Percentiles rank a stretch among this genome's conserved stretches.
Conservation (phyloP, 2,113 vertebrate genomes). For the Myiozetetes cayanensis region DNA sequence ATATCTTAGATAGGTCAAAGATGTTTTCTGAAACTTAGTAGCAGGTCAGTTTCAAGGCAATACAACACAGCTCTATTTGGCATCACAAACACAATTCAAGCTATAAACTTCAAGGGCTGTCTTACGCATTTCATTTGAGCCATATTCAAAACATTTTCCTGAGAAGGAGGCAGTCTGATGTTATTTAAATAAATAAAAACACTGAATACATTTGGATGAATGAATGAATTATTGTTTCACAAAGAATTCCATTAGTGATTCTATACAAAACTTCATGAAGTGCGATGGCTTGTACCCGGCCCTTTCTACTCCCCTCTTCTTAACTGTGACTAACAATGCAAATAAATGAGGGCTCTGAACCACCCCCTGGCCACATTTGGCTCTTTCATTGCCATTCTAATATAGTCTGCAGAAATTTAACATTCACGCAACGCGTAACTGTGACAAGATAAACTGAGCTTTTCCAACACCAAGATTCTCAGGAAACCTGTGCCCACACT, state of each 20-base stretch:
- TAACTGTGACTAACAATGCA: background rate
- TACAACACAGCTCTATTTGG: background rate
- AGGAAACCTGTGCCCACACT: background rate
- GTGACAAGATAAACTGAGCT: background rate
- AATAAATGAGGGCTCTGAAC: background rate
- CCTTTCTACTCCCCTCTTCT: background rate
- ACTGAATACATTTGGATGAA: background rate
- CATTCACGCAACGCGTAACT: background rate
- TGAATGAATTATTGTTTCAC: background rate
- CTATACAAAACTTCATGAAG: background rate
- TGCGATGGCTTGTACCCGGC: background rate
- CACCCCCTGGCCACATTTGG: rapidly evolving
- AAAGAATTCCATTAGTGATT: background rate
- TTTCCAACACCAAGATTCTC: background rate
- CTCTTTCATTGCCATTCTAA: background rate
- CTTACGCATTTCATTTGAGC: background rate
- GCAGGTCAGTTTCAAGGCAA: background rate
- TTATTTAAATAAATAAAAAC: background rate
- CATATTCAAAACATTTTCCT: background rate
- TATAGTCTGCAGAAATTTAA: background rate
- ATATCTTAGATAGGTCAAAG: background rate
- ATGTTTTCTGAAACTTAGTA: background rate
- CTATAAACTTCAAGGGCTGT: background rate
- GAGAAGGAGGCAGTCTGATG: background rate
- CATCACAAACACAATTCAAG: background rate